A percentile compares a stretch with the other conserved stretches of the same genome.
phyloP scores from a whole-genome alignment of 2,797 vertebrate species.

The Emydoidea blandingii region DNA sequence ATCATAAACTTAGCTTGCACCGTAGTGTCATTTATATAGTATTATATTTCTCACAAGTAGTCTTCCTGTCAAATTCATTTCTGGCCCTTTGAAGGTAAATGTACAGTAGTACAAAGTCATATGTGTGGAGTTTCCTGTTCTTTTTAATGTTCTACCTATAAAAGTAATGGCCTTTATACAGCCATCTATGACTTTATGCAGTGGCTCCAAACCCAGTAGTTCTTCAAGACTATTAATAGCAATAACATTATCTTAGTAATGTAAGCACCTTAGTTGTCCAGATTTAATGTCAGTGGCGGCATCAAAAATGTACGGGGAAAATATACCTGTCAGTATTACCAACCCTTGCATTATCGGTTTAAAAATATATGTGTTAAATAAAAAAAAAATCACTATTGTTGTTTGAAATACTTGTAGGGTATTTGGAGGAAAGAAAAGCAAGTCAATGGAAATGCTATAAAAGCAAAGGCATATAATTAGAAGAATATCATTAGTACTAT shows the following conservation, averaged over 20 bases:
- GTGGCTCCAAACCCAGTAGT: not conserved
- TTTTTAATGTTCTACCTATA: constrained; percentile 47
- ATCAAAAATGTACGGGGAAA: not conserved
- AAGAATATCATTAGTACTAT: constrained; percentile 14
- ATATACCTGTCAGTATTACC: not conserved
- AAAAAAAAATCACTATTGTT: constrained; percentile 24
- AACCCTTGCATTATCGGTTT: constrained; percentile 29
- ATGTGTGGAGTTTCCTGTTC: not conserved
- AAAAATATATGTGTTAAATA: constrained; percentile 52
- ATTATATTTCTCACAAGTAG: constrained; percentile 60
- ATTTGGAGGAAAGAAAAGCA: constrained; percentile 33
- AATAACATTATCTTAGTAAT: constrained; percentile 36
- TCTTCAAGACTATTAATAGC: constrained; percentile 53
- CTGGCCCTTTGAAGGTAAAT: constrained; percentile 44
- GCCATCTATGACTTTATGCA: not conserved
- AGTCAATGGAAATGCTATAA: not conserved
- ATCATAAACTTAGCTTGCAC: constrained; percentile 53
- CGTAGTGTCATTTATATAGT: constrained; percentile 15
- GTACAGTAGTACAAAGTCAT: not conserved
- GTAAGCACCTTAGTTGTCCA: not conserved
- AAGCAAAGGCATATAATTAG: not conserved
- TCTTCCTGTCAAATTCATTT: constrained; percentile 58
- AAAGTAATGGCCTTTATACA: constrained; percentile 63
- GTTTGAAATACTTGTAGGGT: constrained; percentile 39
- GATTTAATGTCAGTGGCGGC: constrained; percentile 28